Conservation (phyloP, 2,113 vertebrate genomes). For the Scytalopus superciliaris region DNA sequence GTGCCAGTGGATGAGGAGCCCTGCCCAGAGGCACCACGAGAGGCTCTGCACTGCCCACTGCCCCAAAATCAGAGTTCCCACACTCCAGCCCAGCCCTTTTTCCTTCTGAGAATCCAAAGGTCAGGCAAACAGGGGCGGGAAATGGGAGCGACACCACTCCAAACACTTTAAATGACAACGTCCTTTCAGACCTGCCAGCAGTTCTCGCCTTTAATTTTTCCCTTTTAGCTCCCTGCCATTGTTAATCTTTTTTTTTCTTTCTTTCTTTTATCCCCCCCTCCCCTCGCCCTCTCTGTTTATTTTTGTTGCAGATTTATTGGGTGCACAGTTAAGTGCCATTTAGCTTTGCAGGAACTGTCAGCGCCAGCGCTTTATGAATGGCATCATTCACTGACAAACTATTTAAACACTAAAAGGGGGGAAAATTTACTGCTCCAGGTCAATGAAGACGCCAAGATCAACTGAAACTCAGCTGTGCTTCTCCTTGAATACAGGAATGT, state of each 20-base stretch:
- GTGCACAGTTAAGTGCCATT: constrained; percentile 67
- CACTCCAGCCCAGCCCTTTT: not conserved
- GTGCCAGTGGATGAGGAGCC: not conserved
- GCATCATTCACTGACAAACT: constrained; percentile 73
- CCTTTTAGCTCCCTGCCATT: not conserved
- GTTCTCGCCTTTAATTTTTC: not conserved
- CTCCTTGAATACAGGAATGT: constrained; percentile 51
- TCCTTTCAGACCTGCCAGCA: constrained; percentile 6
- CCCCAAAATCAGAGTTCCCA: not conserved
- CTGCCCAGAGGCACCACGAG: fast-evolving
- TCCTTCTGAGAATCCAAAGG: not conserved
- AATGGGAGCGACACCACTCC: not conserved
- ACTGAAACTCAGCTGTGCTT: constrained; percentile 62
- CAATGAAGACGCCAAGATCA: constrained; percentile 71
- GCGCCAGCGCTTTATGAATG: constrained; percentile 66
- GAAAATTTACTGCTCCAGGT: constrained; percentile 66
- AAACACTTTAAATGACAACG: not conserved
- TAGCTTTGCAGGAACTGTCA: constrained; percentile 71
- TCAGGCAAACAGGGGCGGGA: not conserved
- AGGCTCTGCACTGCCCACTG: fast-evolving
- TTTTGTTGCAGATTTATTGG: constrained; percentile 74
- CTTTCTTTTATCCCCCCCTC: no score
- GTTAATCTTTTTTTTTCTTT: not conserved
- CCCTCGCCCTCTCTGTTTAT: constrained; percentile 64
- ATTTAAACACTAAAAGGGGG: constrained; percentile 62